Conservation (phyloP, 2,113 vertebrate species). For the Camelus bactrianus region DNA sequence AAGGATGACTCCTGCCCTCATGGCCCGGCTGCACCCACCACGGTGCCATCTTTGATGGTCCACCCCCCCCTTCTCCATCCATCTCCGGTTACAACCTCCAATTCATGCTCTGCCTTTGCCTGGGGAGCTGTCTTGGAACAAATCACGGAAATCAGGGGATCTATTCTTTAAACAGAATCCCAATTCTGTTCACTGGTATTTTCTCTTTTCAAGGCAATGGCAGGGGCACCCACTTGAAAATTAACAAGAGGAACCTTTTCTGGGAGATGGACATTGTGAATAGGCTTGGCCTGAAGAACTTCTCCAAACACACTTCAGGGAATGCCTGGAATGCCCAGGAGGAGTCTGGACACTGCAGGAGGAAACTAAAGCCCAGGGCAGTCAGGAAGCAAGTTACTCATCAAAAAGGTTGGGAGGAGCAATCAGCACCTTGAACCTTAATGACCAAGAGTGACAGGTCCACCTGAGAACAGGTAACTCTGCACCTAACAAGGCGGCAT, state of each 20-base stretch:
- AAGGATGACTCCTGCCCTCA: fast-evolving
- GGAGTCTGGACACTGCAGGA: not conserved
- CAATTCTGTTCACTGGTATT: not conserved
- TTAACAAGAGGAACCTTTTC: not conserved
- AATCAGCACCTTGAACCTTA: not conserved
- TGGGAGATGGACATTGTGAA: not conserved
- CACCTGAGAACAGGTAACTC: not conserved
- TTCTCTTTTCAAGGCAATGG: not conserved
- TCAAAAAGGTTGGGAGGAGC: not conserved
- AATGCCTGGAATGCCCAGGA: fast-evolving
- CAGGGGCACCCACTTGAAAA: not conserved
- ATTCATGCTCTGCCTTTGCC: not conserved
- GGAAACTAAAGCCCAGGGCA: not conserved
- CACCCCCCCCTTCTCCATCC: not conserved
- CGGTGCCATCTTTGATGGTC: fast-evolving
- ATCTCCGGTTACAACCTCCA: not conserved
- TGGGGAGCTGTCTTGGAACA: not conserved
- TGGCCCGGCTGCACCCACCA: not conserved
- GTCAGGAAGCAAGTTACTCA: not conserved
- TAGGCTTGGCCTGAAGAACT: not conserved
- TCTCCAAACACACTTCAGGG: not conserved
- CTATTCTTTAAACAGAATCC: not conserved
- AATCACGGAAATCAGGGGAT: not conserved
- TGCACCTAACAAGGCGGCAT: too few relatives aligned
- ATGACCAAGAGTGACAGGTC: not conserved